Conservation (phyloP, 1,140 invertebrate species). For the Aphelenchoides fujianensis region DNA sequence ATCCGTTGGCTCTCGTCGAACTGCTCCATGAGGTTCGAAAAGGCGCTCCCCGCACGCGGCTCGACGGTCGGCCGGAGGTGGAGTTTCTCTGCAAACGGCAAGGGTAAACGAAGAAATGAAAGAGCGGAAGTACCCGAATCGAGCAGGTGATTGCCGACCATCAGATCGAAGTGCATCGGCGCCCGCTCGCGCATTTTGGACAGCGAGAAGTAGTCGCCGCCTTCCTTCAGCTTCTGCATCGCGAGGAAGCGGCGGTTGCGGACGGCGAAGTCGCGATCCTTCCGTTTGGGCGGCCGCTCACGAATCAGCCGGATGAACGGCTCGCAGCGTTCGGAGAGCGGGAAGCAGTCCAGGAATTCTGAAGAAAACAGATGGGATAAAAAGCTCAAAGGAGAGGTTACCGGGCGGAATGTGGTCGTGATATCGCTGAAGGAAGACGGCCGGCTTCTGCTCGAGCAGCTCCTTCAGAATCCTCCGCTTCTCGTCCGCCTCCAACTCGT, state of each 20-base stretch:
- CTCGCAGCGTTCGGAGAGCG: slow-evolving; percentile 21
- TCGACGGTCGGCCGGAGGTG: slow-evolving; percentile 55
- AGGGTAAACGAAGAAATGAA: slow-evolving; percentile 20
- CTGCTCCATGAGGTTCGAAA: slow-evolving; percentile 52
- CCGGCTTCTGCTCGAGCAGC: slow-evolving; percentile 40
- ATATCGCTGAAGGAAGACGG: slow-evolving; percentile 52
- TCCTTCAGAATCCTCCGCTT: slow-evolving; percentile 40
- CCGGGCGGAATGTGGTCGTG: no score
- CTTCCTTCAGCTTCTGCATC: slow-evolving; percentile 72
- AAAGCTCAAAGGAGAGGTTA: no score
- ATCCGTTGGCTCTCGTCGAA: slow-evolving; percentile 62
- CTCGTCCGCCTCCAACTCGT: slow-evolving; percentile 38
- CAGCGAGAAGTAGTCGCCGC: slow-evolving; percentile 80
- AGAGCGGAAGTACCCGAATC: slow-evolving; percentile 72
- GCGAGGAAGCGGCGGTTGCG: slow-evolving; percentile 78
- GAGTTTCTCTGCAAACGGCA: slow-evolving; percentile 46
- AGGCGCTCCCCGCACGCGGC: slow-evolving; percentile 26
- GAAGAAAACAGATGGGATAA: no score
- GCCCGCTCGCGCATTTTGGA: slow-evolving; percentile 86
- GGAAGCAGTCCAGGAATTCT: slow-evolving; percentile 29
- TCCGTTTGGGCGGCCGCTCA: slow-evolving; percentile 64
- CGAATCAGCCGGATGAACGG: slow-evolving; percentile 47
- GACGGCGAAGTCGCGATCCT: slow-evolving; percentile 66
- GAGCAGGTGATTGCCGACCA: slow-evolving; percentile 78
- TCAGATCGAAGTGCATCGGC: slow-evolving; percentile 80